These are phyloP conservation scores for Nestor notabilis DNA, from an alignment of 2,113 vertebrate species.

Conservation along the genomic window DNA sequence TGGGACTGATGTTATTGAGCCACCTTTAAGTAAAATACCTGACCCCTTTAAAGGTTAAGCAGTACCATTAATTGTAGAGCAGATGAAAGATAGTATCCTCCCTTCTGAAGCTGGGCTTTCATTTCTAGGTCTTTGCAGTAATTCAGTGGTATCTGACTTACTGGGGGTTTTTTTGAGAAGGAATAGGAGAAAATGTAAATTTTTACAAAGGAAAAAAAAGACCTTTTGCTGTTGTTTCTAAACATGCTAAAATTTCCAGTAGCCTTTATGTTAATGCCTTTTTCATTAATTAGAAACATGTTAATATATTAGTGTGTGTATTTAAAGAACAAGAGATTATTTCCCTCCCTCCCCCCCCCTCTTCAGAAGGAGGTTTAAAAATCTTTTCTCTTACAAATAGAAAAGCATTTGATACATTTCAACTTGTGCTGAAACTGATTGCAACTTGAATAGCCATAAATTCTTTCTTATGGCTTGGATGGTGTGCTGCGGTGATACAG, in stretches of 20 bases:
- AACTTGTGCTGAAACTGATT: not conserved
- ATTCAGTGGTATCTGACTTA: not conserved
- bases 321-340: not conserved
- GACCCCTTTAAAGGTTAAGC: not conserved
- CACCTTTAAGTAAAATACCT: not conserved
- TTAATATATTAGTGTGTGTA: not conserved
- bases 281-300: not conserved
- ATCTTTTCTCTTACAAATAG: not conserved
- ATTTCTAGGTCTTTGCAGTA: not conserved
- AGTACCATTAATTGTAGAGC: not conserved
- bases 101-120: not conserved
- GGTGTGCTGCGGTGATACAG: conserved; percentile 12
- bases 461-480: not conserved
- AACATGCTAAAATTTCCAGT: not conserved
- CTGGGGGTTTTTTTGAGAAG: not conserved
- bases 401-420: not conserved
- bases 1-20: not conserved
- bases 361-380: not conserved
- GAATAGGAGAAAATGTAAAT: not conserved
- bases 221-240: not conserved
- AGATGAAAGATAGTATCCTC: not conserved
- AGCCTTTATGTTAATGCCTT: not conserved
- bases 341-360: no score
- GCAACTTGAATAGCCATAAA: conserved; percentile 24
- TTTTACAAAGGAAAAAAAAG: not conserved